Percentiles rank a stretch among this genome's conserved stretches.
These are phyloP conservation scores for Paratrypauchen microcephalus DNA, from an alignment of 2,797 vertebrate species.

Conservation along the genomic window DNA sequence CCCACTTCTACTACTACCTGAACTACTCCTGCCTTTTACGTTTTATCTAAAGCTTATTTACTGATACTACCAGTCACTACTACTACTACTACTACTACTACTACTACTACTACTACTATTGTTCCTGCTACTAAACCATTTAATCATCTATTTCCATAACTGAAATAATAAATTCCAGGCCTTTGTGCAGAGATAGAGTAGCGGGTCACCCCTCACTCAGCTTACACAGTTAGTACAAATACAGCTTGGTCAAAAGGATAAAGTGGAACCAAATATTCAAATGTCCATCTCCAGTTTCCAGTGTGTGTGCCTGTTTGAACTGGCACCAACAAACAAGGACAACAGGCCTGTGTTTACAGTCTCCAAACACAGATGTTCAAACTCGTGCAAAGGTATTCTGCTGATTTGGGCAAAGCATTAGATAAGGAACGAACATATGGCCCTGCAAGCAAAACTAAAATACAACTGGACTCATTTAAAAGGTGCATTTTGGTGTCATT, in stretches of 20 bases:
- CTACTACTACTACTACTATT: too few relatives aligned
- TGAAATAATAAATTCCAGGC: too few relatives aligned
- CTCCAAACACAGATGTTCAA: slow-evolving; percentile 80
- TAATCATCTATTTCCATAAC: too few relatives aligned
- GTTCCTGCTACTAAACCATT: too few relatives aligned
- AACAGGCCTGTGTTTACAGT: slow-evolving; percentile 65
- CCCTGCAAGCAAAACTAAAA: neutral
- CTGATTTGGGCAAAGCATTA: slow-evolving; percentile 52
- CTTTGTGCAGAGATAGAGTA: slow-evolving; percentile 16
- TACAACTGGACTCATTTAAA: neutral
- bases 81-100: too few relatives aligned
- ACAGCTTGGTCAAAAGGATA: slow-evolving; percentile 69
- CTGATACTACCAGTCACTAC: too few relatives aligned
- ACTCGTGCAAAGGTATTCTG: slow-evolving; percentile 66
- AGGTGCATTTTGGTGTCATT: neutral
- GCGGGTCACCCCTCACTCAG: slow-evolving; percentile 46
- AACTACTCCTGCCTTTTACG: too few relatives aligned
- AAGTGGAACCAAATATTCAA: slow-evolving; percentile 59
- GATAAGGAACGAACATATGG: slow-evolving; percentile 44
- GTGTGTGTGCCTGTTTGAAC: slow-evolving; percentile 55
- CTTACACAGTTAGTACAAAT: slow-evolving; percentile 65
- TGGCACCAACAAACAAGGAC: slow-evolving; percentile 62
- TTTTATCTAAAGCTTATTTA: too few relatives aligned
- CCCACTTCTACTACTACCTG: neutral
- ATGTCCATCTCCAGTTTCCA: slow-evolving; percentile 48